Conservation (phyloP, 2,888 invertebrate species). For the Ennomos erosarius region DNA sequence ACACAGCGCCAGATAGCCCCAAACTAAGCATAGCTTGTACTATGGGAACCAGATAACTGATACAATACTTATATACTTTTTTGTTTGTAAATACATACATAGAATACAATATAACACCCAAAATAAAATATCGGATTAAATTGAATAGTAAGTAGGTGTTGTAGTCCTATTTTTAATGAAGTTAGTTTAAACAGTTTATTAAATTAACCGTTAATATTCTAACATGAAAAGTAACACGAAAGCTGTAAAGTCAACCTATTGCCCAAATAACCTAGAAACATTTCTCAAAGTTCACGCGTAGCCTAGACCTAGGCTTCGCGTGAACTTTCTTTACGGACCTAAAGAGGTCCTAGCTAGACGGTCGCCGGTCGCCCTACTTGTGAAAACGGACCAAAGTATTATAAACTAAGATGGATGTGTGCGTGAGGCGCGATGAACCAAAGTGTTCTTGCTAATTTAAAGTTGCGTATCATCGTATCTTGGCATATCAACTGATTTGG, state of each 20-base stretch:
- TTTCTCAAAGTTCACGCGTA: conserved; percentile 22
- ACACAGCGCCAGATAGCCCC: too few species aligned
- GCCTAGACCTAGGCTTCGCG: conserved; percentile 23
- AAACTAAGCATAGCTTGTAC: too few species aligned
- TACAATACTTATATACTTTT: too few species aligned
- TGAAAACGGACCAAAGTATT: conserved; percentile 67
- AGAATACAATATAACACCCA: too few species aligned
- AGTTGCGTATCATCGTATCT: conserved; percentile 12
- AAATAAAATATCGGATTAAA: too few species aligned
- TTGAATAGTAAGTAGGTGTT: too few species aligned
- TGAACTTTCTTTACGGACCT: conserved; percentile 21
- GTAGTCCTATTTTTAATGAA: too few species aligned
- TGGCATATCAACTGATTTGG: not conserved
- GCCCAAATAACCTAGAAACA: conserved; percentile 2
- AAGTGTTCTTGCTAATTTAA: conserved; percentile 49
- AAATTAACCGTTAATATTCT: not conserved
- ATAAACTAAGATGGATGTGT: conserved; percentile 26
- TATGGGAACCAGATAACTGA: too few species aligned
- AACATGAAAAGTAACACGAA: not conserved
- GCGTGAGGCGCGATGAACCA: conserved; percentile 39
- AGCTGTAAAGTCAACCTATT: conserved; percentile 4
- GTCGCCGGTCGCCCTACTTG: conserved; percentile 50
- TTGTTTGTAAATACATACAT: too few species aligned
- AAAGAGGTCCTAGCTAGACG: conserved; percentile 41
- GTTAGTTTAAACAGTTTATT: too few species aligned